Evolutionary conservation across 2,113 vertebrate species (phyloP).

Genomic region (Hippocampus guttulatus): DNA sequence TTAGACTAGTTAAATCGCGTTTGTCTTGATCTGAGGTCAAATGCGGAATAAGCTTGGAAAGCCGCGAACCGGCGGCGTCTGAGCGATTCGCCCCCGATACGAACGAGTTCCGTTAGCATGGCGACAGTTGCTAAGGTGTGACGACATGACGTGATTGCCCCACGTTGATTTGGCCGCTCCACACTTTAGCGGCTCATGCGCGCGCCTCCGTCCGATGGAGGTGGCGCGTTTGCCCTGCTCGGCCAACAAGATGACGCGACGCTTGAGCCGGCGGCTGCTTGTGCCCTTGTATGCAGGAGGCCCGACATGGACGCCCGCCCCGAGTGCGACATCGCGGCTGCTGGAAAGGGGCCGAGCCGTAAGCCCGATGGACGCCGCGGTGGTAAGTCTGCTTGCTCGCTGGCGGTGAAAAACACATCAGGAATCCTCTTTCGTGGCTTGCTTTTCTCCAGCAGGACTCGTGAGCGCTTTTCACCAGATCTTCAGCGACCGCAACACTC

Average conservation of each 20-base stretch:
- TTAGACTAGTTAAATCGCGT: not conserved
- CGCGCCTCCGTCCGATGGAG: conserved; percentile 31
- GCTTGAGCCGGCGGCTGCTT: conserved; percentile 19
- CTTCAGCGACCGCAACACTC: conserved; percentile 55
- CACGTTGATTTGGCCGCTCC: not conserved
- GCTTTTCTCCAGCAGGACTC: conserved; percentile 44
- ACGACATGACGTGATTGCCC: conserved; percentile 19
- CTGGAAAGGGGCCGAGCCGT: conserved; percentile 50
- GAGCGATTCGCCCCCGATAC: conserved; percentile 8
- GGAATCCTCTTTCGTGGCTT: not conserved
- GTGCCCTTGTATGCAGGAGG: conserved; percentile 58
- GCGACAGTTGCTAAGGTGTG: no score
- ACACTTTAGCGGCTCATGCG: not conserved
- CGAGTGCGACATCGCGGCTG: conserved; percentile 48
- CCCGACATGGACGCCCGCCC: conserved; percentile 64
- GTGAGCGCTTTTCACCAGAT: conserved; percentile 57
- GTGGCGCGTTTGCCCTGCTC: conserved; percentile 29
- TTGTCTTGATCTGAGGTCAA: not conserved
- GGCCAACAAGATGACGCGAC: conserved; percentile 41
- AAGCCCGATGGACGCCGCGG: conserved; percentile 37
- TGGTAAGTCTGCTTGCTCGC: not conserved
- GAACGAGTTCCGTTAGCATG: not conserved
- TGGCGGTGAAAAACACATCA: not conserved
- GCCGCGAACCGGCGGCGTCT: not conserved
- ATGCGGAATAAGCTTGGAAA: not conserved